These are phyloP conservation scores for Drosophila auraria DNA, from an alignment of 1,140 invertebrate genomes.

Conservation along the genomic window DNA sequence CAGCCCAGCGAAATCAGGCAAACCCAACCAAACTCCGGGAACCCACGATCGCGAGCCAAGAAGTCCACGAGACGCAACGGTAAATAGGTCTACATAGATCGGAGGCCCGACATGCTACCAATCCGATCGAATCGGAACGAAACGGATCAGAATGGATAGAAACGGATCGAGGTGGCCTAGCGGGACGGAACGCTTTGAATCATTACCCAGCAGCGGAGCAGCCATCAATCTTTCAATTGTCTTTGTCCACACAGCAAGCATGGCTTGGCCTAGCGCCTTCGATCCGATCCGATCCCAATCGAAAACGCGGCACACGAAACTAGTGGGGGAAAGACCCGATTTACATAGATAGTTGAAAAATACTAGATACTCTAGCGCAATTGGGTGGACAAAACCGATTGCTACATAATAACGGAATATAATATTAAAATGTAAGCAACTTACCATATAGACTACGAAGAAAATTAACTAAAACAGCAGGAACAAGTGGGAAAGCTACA, in stretches of 20 bases:
- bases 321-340: conserved; percentile 16
- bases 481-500: too few relatives aligned
- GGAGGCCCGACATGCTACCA: conserved; percentile 3
- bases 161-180: conserved; percentile 20
- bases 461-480: too few relatives aligned
- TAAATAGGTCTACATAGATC: conserved; percentile 16
- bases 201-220: conserved; percentile 52
- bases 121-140: not conserved
- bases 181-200: conserved; percentile 55
- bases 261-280: conserved; percentile 31
- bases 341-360: conserved; percentile 7
- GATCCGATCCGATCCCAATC: conserved; percentile 12
- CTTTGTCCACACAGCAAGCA: conserved; percentile 12
- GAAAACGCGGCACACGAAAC: conserved; percentile 20
- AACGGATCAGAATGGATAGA: conserved; percentile 4
- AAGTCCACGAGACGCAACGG: conserved; percentile 32
- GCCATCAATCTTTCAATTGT: conserved; percentile 75
- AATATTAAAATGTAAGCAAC: too few relatives aligned
- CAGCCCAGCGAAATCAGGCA: conserved; percentile 1
- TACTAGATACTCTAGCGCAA: conserved; percentile 19
- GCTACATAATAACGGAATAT: too few relatives aligned
- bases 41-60: conserved; percentile 20
- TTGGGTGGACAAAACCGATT: not conserved
- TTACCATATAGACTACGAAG: too few relatives aligned
- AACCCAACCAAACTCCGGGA: not conserved